Evolutionary conservation across 2,797 vertebrate genomes (phyloP), one percentile per base, ranked within the genome.

Genomic region (Rhincodon typus): DNA sequence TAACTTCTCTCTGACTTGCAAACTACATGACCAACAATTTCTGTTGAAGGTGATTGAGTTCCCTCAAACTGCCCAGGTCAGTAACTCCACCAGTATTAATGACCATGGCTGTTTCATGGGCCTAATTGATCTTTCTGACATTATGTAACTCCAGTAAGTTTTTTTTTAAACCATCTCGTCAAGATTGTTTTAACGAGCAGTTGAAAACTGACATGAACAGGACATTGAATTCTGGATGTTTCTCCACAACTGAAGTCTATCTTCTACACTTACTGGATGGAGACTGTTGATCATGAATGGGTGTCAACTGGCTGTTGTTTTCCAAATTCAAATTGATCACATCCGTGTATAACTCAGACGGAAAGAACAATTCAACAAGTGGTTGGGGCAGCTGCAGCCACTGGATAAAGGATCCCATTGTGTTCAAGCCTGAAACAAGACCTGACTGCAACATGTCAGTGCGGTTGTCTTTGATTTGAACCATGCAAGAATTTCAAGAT

Each of bases 401-500:
- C 2, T 34, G 70, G 25, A 95, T 53, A 34, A 95, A 77, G 70
- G 42, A 53, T 34, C 25, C 30, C 15, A 95, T 95, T 95, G 69
- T 95, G 62, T 23, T 21, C 0, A 70, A 53, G 30, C 25, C 46
- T 95, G 69, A 95, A 95, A 70, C 42, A 19, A 53, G 70, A 95
- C 69, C 27, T 74, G 94, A 21, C 27, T 57, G 94, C 69, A 95
- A 4, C 4, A 69, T 95, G 69, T 70, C 94, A 95, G 79, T 96
- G 70, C 21, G 0, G 69, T 27, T 96, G 74, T 96, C 95, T 96
- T 87, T 95, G 86, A 10, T 66, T 46, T 72, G 93, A 96, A 96
- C 82, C 13, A 0, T 27, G 95, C 70, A 69, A n/a, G 95, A 95
- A 94, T 53, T 74, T 74, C 27, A 94, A 94, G 46, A 70, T 50